Percentiles rank a stretch among this genome's conserved stretches.
Evolutionary conservation across 2,797 vertebrate species (phyloP).

Genomic region (Amazona finschi): DNA sequence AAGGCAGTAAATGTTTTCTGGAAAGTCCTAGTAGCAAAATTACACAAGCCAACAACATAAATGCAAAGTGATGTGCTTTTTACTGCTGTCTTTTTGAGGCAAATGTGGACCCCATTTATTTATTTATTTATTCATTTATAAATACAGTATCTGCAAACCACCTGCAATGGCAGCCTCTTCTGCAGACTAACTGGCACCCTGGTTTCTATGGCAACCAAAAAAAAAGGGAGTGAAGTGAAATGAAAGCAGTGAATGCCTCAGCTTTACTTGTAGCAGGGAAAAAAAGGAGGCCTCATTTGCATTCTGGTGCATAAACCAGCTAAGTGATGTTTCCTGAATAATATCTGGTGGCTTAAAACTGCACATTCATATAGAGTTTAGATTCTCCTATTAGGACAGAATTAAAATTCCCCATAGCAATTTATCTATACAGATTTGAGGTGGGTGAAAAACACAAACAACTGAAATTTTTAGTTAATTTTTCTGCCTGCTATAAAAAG

Average conservation of each 20-base stretch:
- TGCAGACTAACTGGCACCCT: conserved; percentile 71
- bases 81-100: neutral
- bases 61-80: conserved; percentile 24
- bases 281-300: conserved; percentile 77
- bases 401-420: neutral
- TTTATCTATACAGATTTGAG: neutral
- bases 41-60: neutral
- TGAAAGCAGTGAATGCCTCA: conserved; percentile 68
- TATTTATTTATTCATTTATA: conserved; percentile 15
- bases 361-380: neutral
- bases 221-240: conserved; percentile 61
- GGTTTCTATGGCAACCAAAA: conserved; percentile 78
- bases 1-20: neutral
- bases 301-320: conserved; percentile 74
- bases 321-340: conserved; percentile 74
- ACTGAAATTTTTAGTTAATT: neutral
- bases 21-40: neutral
- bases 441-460: neutral
- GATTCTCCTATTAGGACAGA: neutral
- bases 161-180: conserved; percentile 72
- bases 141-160: conserved; percentile 64
- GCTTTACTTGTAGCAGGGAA: conserved; percentile 51
- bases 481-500: neutral
- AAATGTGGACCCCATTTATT: neutral
- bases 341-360: conserved; percentile 53